Conservation (phyloP, 2,888 invertebrate species). For the Morinoia aosen region DNA sequence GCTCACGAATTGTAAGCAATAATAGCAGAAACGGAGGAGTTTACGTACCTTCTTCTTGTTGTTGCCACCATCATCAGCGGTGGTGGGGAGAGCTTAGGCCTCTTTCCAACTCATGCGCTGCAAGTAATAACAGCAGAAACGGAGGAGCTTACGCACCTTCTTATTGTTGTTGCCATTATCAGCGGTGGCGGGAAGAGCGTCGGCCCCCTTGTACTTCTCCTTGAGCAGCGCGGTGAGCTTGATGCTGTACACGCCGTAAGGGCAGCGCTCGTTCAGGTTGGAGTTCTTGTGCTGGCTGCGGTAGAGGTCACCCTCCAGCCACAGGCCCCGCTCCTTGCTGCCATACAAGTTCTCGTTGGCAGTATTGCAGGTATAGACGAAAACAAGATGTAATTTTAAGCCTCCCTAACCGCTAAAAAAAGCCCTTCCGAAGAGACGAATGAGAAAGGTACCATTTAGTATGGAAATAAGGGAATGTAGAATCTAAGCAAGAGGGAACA, state of each 20-base stretch:
- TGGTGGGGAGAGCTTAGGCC: neutral
- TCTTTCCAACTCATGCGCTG: no score
- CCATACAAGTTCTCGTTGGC: neutral
- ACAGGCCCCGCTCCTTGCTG: slow-evolving; percentile 66
- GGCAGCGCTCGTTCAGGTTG: slow-evolving; percentile 64
- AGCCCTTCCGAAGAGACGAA: no score
- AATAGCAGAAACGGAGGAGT: neutral
- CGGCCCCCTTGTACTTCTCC: slow-evolving; percentile 21
- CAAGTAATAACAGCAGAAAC: neutral
- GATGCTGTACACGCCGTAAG: slow-evolving; percentile 65
- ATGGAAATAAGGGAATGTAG: no score
- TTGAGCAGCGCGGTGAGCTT: slow-evolving; percentile 61
- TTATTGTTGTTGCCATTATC: slow-evolving; percentile 14
- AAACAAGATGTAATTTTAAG: no score
- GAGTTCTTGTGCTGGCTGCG: slow-evolving; percentile 64
- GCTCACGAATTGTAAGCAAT: no score
- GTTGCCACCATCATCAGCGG: neutral
- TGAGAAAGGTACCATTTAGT: no score
- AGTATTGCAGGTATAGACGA: neutral
- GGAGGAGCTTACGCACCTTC: neutral
- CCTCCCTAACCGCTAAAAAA: no score
- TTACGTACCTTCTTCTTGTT: slow-evolving; percentile 38
- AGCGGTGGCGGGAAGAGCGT: neutral
- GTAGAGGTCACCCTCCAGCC: slow-evolving; percentile 66
- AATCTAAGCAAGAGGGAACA: no score